phyloP scores from a whole-genome alignment of 2,888 invertebrate genomes.

The Andricus quercusramuli region DNA sequence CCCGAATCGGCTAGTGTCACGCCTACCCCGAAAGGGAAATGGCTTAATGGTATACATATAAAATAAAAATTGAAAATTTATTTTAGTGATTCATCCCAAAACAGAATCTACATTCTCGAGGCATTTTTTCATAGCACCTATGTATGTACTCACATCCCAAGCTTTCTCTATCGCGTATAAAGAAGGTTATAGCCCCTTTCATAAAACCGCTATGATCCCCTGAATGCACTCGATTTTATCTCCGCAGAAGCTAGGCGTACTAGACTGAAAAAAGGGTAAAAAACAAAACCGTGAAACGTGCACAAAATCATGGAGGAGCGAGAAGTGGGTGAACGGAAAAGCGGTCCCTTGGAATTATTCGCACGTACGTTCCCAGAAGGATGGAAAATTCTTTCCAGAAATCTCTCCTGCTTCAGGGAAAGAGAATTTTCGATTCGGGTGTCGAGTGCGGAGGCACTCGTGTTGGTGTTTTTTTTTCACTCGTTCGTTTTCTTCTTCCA shows the following conservation, averaged over 20 bases:
- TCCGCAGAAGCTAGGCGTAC: not conserved
- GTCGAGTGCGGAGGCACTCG: not conserved
- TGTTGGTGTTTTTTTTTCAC: not conserved
- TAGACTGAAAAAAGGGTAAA: not conserved
- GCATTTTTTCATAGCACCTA: constrained; percentile 9
- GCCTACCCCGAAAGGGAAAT: no score
- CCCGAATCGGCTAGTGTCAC: no score
- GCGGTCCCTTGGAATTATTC: constrained; percentile 22
- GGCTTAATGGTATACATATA: no score
- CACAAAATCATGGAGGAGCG: constrained; percentile 6
- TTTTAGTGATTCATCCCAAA: no score
- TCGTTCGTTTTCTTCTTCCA: not conserved
- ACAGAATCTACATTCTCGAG: not conserved
- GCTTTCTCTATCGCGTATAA: constrained; percentile 13
- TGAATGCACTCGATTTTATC: constrained; percentile 39
- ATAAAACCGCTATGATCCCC: constrained; percentile 12
- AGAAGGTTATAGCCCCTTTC: constrained; percentile 11
- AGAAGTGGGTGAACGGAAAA: constrained; percentile 27
- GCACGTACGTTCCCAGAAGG: constrained; percentile 2
- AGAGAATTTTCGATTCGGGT: not conserved
- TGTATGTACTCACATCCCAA: not conserved
- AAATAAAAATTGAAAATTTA: no score
- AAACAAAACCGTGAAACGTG: constrained; percentile 19
- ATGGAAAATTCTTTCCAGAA: not conserved
- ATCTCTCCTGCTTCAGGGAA: not conserved